Evolutionary conservation across 2,888 invertebrate genomes (phyloP).

Genomic region (Zhengitettix transpicula): DNA sequence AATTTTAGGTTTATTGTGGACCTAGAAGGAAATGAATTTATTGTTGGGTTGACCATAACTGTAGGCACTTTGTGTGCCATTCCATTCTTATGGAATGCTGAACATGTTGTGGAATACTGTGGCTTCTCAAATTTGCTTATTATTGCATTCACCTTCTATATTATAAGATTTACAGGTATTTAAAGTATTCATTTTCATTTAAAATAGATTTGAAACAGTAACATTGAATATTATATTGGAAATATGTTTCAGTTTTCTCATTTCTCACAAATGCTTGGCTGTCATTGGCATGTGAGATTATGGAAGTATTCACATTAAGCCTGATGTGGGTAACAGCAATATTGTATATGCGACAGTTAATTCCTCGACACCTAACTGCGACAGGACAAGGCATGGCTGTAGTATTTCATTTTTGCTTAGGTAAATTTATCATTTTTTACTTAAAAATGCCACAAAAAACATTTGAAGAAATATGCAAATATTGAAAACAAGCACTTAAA

Average conservation of each 20-base stretch:
- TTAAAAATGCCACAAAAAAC: neutral
- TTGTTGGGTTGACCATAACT: constrained; percentile 47
- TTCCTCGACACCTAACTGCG: constrained; percentile 58
- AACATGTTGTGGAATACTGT: constrained; percentile 67
- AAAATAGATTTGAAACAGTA: neutral
- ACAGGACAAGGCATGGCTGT: constrained; percentile 65
- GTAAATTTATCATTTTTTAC: constrained; percentile 22
- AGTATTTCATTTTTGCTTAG: constrained; percentile 61
- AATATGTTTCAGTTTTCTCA: constrained; percentile 32
- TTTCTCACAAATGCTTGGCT: constrained; percentile 38
- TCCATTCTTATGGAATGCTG: constrained; percentile 58
- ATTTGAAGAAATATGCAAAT: neutral
- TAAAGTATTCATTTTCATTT: neutral
- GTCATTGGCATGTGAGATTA: constrained; percentile 49
- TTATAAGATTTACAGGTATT: constrained; percentile 53
- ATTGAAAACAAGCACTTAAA: neutral
- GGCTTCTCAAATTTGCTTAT: constrained; percentile 71
- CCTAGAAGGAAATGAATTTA: constrained; percentile 35
- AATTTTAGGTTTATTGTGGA: constrained; percentile 40
- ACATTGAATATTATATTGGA: neutral
- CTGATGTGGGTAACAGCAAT: constrained; percentile 67
- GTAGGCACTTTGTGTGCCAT: constrained; percentile 52
- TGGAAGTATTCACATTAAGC: constrained; percentile 61
- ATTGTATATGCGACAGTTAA: constrained; percentile 63
- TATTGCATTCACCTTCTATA: constrained; percentile 64